Base-by-base conservation (phyloP, 2,113 vertebrate genomes). In the Engraulis encrasicolus region DNA sequence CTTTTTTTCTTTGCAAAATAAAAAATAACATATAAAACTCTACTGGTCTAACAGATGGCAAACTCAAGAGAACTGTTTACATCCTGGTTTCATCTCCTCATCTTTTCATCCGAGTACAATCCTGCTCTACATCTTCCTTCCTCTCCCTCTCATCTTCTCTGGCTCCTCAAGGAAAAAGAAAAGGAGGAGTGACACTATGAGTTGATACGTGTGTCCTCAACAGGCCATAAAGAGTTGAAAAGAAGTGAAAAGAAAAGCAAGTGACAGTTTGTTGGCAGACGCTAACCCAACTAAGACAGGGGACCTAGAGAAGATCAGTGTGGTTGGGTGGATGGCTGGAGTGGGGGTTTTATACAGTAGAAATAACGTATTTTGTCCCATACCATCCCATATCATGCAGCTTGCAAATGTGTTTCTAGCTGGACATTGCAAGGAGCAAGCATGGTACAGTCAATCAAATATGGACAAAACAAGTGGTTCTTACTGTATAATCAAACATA, bases 11-110 rank as follows among this genome's bases (percentile, higher is more conserved):
- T 86, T 77, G 85, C 89, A 91, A 85, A 87, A 85, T 81, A 89
- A 90, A 89, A 80, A 88, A 91, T 87, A 91, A 91, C 89, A 74
- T 2, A 31, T n/a, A 36, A 34, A 74, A 74, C 91, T 74, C 66
- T 93, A 94, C 87, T 91, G 87, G 81, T 91, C 90, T 93, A 92
- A 89, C 90, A 91, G 89, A 93, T 85, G 85, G 82, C 85, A 66
- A 84, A 89, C 83, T 86, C 87, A 31, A 77, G 80, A 88, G 85
- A 86, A 90, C 82, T 48, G 84, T 86, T 83, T 49, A 77, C 83
- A 86, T 88, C 80, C 92, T 80, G 50, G 78, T 89, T 88, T 80
- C 83, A 85, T 88, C 87, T 82, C 85, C 74, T 83, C 83, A n/a
- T n/a, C n/a, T n/a, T n/a, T n/a, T n/a, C n/a, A n/a, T 84, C 71